Conservation (phyloP, 2,797 vertebrate genomes). For the Emydoidea blandingii region DNA sequence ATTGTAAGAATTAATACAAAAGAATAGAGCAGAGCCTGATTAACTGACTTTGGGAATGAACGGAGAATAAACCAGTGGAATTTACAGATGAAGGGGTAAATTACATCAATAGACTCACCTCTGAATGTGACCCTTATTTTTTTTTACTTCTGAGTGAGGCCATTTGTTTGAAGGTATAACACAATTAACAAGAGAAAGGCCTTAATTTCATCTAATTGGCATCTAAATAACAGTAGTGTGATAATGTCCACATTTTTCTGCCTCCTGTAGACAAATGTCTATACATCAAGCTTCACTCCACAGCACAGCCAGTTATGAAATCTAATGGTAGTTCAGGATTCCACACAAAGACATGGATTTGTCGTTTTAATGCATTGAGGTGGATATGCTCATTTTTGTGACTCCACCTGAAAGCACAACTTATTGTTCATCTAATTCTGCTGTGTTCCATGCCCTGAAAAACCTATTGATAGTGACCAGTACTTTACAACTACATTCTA, state of each 20-base stretch:
- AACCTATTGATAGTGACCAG: background rate
- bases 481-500: background rate
- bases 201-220: background rate
- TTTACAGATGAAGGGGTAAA: background rate
- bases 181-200: background rate
- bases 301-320: background rate
- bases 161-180: background rate
- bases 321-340: background rate
- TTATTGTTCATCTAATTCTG: background rate
- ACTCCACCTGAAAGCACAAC: background rate
- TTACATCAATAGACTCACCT: background rate
- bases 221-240: background rate
- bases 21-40: background rate
- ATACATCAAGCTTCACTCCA: background rate
- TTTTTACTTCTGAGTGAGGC: background rate
- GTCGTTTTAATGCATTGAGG: conserved; percentile 24
- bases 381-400: background rate
- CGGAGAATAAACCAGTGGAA: background rate
- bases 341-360: background rate
- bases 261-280: background rate
- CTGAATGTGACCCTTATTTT: background rate
- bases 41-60: background rate
- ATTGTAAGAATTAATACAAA: background rate
- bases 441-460: background rate
- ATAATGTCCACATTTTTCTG: background rate